phyloP scores from a whole-genome alignment of 2,888 invertebrate genomes.

The Synanthedon formicaeformis region DNA sequence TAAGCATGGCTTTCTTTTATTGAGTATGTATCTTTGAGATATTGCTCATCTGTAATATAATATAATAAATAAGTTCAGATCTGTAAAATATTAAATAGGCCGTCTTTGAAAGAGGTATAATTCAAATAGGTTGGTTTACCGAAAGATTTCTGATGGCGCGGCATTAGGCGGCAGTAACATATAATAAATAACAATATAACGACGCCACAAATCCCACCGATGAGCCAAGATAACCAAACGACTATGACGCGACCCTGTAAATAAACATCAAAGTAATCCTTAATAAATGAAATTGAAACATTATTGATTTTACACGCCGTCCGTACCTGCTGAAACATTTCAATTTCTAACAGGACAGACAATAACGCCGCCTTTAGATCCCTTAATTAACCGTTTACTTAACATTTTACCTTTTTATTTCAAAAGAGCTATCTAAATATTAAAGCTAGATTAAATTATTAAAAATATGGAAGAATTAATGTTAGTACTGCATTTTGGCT shows the following conservation, averaged over 20 bases:
- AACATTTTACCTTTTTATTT: conserved; percentile 42
- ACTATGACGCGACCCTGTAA: conserved; percentile 65
- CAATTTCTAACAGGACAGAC: conserved; percentile 48
- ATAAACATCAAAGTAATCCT: conserved; percentile 11
- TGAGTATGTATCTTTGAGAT: conserved; percentile 52
- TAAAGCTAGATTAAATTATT: conserved; percentile 17
- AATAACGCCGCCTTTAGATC: conserved; percentile 44
- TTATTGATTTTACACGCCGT: conserved; percentile 27
- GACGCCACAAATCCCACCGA: conserved; percentile 74
- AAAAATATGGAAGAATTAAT: conserved; percentile 15
- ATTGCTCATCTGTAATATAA: conserved; percentile 55
- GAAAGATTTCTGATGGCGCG: conserved; percentile 76
- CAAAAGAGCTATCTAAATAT: conserved; percentile 28
- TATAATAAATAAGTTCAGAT: conserved; percentile 1
- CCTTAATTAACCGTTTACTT: conserved; percentile 27
- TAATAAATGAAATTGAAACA: conserved; percentile 7
- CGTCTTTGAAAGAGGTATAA: too few species aligned
- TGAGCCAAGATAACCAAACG: conserved; percentile 69
- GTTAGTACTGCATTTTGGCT: conserved; percentile 13
- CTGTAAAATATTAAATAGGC: conserved; percentile 1
- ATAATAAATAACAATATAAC: conserved; percentile 73
- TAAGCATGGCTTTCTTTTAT: conserved; percentile 59
- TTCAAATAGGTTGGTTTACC: conserved; percentile 48
- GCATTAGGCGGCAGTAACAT: conserved; percentile 78
- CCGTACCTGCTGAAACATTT: conserved; percentile 63